phyloP scores from a whole-genome alignment of 1,140 invertebrate species.

The Calephelis nemesis region DNA sequence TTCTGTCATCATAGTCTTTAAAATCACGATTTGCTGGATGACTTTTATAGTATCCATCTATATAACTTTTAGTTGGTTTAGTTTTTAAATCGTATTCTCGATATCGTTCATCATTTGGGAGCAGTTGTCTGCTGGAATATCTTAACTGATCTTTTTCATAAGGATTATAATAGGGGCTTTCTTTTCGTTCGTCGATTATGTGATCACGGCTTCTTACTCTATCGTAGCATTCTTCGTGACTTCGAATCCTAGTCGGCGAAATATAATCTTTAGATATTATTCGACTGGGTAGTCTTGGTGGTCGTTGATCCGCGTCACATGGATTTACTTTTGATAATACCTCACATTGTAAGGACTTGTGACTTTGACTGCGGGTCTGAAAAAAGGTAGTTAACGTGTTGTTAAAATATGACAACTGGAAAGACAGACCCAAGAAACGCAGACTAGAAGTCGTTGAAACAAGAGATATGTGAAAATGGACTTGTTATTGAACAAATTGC shows the following conservation, averaged over 20 bases:
- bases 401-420: background rate
- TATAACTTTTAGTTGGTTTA: conserved; percentile 41
- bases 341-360: conserved; percentile 70
- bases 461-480: too few species aligned
- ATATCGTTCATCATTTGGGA: conserved; percentile 40
- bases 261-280: conserved; percentile 45
- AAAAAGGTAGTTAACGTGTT: conserved; percentile 25
- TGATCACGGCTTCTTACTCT: conserved; percentile 39
- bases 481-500: too few species aligned
- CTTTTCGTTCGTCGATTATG: conserved; percentile 25
- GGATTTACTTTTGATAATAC: conserved; percentile 39
- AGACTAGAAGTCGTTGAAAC: too few species aligned
- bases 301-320: conserved; percentile 37
- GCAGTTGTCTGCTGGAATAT: conserved; percentile 51
- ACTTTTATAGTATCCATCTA: conserved; percentile 40
- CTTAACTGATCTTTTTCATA: conserved; percentile 47
- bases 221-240: conserved; percentile 44
- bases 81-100: conserved; percentile 39
- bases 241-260: conserved; percentile 43
- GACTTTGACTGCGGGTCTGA: conserved; percentile 54
- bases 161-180: conserved; percentile 37
- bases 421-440: too few species aligned
- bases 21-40: conserved; percentile 35
- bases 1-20: conserved; percentile 46
- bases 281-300: conserved; percentile 37